Evolutionary conservation across 2,888 invertebrate species (phyloP), one percentile per base, ranked within the genome.

Genomic region (Gortyna flavago): DNA sequence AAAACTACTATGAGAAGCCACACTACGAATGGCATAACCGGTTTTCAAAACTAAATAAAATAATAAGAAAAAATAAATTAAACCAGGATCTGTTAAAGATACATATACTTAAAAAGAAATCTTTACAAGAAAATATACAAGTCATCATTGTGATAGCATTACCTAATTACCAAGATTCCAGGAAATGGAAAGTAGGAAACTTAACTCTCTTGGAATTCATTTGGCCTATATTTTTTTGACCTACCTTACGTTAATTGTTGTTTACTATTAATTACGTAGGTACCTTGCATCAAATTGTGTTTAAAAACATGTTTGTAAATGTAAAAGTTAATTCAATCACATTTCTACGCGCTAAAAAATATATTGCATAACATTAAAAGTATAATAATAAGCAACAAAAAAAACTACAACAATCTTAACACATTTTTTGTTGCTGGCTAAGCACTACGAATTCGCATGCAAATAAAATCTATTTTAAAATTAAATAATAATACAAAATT

Each of bases 401-500:
- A 29, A 32, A 8, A 5, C 2, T 21, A 38, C 21, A 35, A n/a
- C 6, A 32, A n/a, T 32, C 16, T 48, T n/a, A 25, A 32, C 5
- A 29, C 4, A 0, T 21, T 38, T 75, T 76, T 67, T 0, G 32
- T 29, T 2, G 18, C 7, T 21, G 11, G 16, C 1, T 75, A 35
- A 35, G 35, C 3, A 35, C 16, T 51, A 59, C 25, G 11, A 65
- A 83, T 35, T 35, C 11, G 21, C 57, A 59, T 65, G 64, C 57
- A 69, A 69, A 77, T 54, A 18, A 35, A 21, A 51, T 54, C 61
- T 54, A 38, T 8, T 66, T 21, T 21, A 7, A 70, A 67, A 51
- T 16, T 18, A 61, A 66, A 61, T 67, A 75, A 80, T 38, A 67
- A 59, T 66, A 65, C 44, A 75, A 77, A 84, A 85, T 21, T 85